These are phyloP conservation scores for Psittacula echo DNA, from an alignment of 2,797 vertebrate genomes.

Conservation along the genomic window DNA sequence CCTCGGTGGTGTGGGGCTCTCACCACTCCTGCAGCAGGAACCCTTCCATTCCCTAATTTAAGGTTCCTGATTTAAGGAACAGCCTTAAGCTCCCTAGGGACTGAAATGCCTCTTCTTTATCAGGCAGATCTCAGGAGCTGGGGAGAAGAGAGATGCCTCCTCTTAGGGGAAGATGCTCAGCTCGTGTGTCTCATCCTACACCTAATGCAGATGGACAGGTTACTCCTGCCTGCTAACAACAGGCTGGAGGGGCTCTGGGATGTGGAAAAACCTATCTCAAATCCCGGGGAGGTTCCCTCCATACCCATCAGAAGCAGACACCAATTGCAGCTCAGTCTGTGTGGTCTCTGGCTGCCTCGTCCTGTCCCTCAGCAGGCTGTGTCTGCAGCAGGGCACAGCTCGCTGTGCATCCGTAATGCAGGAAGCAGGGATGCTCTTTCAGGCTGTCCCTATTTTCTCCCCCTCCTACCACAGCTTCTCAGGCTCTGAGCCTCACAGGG, in stretches of 20 bases:
- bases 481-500: accelerated
- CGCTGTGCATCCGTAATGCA: accelerated
- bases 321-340: neutral
- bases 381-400: neutral
- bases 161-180: neutral
- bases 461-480: accelerated
- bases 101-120: too few species aligned
- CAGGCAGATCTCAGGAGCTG: neutral
- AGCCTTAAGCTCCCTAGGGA: neutral
- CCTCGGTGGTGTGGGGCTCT: neutral
- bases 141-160: neutral
- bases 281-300: neutral
- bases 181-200: accelerated
- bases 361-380: neutral
- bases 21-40: neutral
- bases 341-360: neutral
- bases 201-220: accelerated
- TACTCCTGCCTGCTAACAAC: accelerated
- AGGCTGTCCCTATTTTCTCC: neutral
- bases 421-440: neutral
- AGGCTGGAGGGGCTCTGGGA: neutral
- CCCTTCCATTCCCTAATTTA: neutral
- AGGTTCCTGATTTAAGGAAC: neutral
- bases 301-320: neutral
- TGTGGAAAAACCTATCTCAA: neutral